Conservation (phyloP, 2,888 invertebrate genomes). For the Hypselothyrea guttata region DNA sequence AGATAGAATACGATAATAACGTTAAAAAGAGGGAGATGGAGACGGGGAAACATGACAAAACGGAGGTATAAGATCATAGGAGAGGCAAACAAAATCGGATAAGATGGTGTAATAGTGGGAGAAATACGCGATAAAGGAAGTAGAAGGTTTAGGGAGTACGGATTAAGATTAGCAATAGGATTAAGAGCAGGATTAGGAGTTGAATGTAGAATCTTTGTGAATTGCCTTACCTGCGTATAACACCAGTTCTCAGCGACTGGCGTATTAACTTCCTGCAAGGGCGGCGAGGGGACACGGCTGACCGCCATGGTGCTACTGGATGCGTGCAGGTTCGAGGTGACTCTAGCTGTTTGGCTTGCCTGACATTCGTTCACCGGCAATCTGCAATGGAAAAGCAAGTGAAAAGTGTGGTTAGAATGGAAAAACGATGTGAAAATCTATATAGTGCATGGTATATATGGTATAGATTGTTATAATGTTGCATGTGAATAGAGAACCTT, state of each 20-base stretch:
- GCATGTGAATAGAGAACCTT: constrained; percentile 45
- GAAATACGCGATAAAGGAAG: too few species aligned
- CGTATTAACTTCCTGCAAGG: constrained; percentile 96
- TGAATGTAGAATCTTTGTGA: too few species aligned
- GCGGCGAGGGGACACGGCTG: constrained; percentile 97
- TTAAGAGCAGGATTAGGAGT: too few species aligned
- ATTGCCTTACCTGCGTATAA: constrained; percentile 97
- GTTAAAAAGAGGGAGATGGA: too few species aligned
- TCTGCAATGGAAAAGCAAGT: constrained; percentile 85
- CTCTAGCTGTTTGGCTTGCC: constrained; percentile 92
- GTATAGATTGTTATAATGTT: neutral
- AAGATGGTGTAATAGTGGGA: too few species aligned
- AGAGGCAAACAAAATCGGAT: too few species aligned
- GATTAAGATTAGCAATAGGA: too few species aligned
- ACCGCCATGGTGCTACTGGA: constrained; percentile 96
- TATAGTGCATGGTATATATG: constrained; percentile 2
- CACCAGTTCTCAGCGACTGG: constrained; percentile 99
- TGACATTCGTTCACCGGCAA: constrained; percentile 91
- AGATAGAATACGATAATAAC: too few species aligned
- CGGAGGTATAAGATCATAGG: too few species aligned
- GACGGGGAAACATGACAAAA: too few species aligned
- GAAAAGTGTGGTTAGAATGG: constrained; percentile 43
- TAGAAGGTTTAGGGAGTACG: too few species aligned
- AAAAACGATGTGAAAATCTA: too few species aligned
- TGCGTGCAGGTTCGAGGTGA: constrained; percentile 90